Base-by-base conservation (phyloP, 2,113 vertebrate species). In the Phyllopteryx taeniolatus region DNA sequence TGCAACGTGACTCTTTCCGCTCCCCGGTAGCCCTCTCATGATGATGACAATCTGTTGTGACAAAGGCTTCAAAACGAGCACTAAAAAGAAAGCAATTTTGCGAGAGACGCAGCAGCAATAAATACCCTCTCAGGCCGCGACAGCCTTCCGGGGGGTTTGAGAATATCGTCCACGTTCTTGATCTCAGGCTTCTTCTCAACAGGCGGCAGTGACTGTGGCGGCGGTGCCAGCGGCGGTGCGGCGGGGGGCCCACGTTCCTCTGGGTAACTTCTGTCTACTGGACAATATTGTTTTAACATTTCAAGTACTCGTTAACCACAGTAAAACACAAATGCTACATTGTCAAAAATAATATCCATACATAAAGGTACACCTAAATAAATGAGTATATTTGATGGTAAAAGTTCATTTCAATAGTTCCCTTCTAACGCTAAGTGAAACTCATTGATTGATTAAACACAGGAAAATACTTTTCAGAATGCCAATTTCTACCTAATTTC, bases 1-100 rank as follows among this genome's bases (percentile, higher is more conserved):
- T 78, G 98, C 97, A 64, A 99, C 96, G n/a, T 99, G 98, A 35
- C 96, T 98, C 89, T 99, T 99, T 67, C 97, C 98, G 67, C 97
- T 99, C 88, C 98, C 98, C 68, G 98, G 97, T 74, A 99, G 91
- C 6, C 98, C 98, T 91, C 98, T 94, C 98, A 99, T 98, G 73
- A 99, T 98, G 75, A 99, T 94, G 68, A 99, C 98, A 88, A 99
- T 99, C 98, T 99, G 90, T 91, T 89, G 90, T 51, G 17, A 88
- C 60, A 92, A 5, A 56, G 12, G 13, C 11, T 8, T 64, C 39
- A 7, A 33, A 43, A 79, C 2, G 75, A 66, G 31, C 61, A 59
- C 1, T 20, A 39, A 57, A 4, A 67, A 20, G 15, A 60, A 14
- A 67, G 11, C 44, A 15, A 51, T 22, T 72, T 4, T 73, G 31